Conservation (phyloP, 35 echinoderm and acorn worm species). For the Amphiura filiformis region DNA sequence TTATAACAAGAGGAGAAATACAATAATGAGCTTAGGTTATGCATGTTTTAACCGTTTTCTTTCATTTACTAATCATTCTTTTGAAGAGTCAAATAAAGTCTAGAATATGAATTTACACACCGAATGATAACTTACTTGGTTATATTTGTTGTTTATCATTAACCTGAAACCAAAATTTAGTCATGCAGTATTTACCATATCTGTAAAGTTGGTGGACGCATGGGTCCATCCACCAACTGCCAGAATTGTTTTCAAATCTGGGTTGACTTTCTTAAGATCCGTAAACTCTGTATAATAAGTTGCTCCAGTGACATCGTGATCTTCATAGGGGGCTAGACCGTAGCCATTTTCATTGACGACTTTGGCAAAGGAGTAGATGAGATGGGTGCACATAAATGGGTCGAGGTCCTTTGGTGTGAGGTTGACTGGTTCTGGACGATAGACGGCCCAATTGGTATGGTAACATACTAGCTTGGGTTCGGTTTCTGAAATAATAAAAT, state of each 20-base stretch:
- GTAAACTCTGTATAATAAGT: slow-evolving; percentile 27
- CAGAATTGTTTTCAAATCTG: slow-evolving; percentile 23
- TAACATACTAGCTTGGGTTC: slow-evolving; percentile 29
- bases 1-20: too few relatives aligned
- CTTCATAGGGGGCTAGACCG: slow-evolving; percentile 35
- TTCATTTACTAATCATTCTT: too few relatives aligned
- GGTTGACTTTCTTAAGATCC: slow-evolving; percentile 17
- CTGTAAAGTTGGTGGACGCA: slow-evolving; percentile 25
- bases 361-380: slow-evolving; percentile 49
- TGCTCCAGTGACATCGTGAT: slow-evolving; percentile 16
- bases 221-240: slow-evolving; percentile 51
- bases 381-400: slow-evolving; percentile 49
- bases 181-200: too few relatives aligned
- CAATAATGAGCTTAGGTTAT: too few relatives aligned
- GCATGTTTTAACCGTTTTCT: too few relatives aligned
- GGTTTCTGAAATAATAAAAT: not conserved
- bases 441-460: slow-evolving; percentile 24
- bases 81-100: too few relatives aligned
- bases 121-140: too few relatives aligned
- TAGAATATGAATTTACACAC: too few relatives aligned
- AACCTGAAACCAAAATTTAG: too few relatives aligned
- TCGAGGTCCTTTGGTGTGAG: slow-evolving; percentile 42
- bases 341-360: slow-evolving; percentile 1
- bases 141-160: too few relatives aligned
- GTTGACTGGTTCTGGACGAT: not conserved